Conservation (phyloP, 2,113 vertebrate species). For the Enhydra lutris region DNA sequence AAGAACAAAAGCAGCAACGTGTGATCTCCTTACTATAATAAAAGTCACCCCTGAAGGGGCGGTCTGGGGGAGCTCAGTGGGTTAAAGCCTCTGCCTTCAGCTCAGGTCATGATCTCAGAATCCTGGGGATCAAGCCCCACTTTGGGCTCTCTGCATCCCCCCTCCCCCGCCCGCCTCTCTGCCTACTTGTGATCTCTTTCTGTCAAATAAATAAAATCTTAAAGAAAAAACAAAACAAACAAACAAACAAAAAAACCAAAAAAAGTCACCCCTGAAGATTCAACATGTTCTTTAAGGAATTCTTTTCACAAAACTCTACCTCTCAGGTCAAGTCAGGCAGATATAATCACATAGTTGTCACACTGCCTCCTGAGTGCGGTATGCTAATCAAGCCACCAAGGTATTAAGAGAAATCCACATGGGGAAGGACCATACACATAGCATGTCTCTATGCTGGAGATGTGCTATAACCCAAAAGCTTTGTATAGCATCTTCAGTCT, state of each 20-base stretch:
- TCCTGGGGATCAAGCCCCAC: no score
- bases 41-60: background rate
- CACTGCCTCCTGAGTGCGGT: background rate
- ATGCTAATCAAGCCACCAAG: background rate
- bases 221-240: no score
- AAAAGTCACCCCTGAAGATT: background rate
- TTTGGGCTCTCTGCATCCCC: no score
- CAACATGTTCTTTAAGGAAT: background rate
- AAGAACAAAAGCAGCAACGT: slow-evolving; percentile 21
- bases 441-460: background rate
- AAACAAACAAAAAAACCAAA: no score
- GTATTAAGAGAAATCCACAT: background rate
- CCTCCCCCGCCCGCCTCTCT: no score
- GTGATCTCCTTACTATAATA: background rate
- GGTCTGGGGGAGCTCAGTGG: no score
- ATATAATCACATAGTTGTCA: background rate
- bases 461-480: background rate
- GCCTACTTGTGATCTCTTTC: no score
- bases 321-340: background rate
- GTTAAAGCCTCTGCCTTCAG: no score
- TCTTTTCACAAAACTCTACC: background rate
- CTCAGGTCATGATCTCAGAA: no score
- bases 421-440: background rate
- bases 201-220: no score
- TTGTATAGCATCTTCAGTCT: background rate